Percentiles rank a stretch among this genome's conserved stretches.
Conservation (phyloP, 2,797 vertebrate species). For the Scomberomorus guttatus region DNA sequence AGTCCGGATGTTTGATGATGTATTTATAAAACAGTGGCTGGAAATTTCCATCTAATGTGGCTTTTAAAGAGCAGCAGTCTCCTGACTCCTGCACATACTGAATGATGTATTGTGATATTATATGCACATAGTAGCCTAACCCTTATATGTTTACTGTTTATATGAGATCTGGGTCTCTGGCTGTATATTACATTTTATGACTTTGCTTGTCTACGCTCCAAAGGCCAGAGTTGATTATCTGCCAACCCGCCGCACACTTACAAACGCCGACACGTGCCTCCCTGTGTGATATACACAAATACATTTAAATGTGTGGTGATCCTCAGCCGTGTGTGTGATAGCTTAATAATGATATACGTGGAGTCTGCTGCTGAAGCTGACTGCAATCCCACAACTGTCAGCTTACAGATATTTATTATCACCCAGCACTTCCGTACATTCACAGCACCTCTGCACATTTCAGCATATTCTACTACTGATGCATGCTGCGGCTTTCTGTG, state of each 20-base stretch:
- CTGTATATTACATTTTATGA: slow-evolving; percentile 30
- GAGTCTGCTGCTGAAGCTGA: slow-evolving; percentile 9
- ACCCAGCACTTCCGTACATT: neutral
- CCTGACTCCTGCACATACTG: neutral
- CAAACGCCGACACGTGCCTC: slow-evolving; percentile 15
- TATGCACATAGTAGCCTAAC: neutral
- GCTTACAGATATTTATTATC: slow-evolving; percentile 25
- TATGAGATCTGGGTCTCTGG: neutral
- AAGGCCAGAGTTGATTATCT: slow-evolving; percentile 56
- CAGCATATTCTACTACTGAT: neutral
- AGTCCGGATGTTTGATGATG: too few relatives aligned
- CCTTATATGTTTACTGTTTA: slow-evolving; percentile 10
- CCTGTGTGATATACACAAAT: slow-evolving; percentile 33
- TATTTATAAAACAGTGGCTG: too few relatives aligned
- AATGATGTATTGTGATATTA: neutral
- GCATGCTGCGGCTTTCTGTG: neutral
- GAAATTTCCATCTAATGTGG: neutral
- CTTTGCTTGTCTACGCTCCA: slow-evolving; percentile 32
- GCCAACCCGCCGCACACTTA: slow-evolving; percentile 23
- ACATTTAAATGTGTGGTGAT: slow-evolving; percentile 40
- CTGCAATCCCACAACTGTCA: slow-evolving; percentile 32
- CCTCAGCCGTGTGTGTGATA: slow-evolving; percentile 42
- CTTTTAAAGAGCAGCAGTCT: neutral
- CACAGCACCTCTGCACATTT: slow-evolving; percentile 25
- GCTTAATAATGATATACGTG: slow-evolving; percentile 49